Percentiles rank a stretch among this genome's conserved stretches.
Conservation (phyloP, 2,797 vertebrate species). For the Hypotaenidia okinawae region DNA sequence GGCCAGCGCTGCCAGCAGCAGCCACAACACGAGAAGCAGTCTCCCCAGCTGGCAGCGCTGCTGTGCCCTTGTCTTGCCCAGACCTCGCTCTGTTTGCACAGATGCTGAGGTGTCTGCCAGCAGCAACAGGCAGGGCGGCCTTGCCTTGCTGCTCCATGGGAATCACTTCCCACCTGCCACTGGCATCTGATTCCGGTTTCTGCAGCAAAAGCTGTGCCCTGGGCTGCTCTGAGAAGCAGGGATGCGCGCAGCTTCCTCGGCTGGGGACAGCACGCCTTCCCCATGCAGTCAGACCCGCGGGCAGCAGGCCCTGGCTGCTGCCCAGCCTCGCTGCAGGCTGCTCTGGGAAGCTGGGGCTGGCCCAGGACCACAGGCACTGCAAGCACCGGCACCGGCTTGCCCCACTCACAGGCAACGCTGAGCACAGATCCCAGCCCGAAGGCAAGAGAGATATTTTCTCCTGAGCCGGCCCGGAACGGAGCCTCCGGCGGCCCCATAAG, state of each 20-base stretch:
- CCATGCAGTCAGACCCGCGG: neutral
- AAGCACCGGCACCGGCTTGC: neutral
- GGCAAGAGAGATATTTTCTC: neutral
- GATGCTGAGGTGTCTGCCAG: neutral
- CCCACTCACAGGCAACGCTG: neutral
- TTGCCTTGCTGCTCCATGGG: neutral
- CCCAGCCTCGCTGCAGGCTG: neutral
- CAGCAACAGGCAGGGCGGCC: neutral
- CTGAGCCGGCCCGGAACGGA: neutral
- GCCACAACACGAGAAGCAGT: fast-evolving
- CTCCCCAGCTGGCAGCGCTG: neutral
- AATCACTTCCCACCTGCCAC: neutral
- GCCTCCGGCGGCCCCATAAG: neutral
- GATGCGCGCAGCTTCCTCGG: neutral
- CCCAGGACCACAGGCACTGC: neutral
- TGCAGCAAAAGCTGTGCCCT: neutral
- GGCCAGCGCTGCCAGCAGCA: neutral
- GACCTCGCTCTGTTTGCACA: neutral
- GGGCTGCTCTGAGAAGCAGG: neutral
- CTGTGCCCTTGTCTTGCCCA: neutral
- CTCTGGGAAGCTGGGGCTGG: neutral
- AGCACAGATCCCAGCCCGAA: neutral
- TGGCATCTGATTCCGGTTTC: neutral
- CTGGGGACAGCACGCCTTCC: neutral
- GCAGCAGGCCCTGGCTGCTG: neutral